Percentiles rank a stretch among this genome's conserved stretches.
Conservation (phyloP, 2,113 vertebrate genomes). For the Tapirus terrestris region DNA sequence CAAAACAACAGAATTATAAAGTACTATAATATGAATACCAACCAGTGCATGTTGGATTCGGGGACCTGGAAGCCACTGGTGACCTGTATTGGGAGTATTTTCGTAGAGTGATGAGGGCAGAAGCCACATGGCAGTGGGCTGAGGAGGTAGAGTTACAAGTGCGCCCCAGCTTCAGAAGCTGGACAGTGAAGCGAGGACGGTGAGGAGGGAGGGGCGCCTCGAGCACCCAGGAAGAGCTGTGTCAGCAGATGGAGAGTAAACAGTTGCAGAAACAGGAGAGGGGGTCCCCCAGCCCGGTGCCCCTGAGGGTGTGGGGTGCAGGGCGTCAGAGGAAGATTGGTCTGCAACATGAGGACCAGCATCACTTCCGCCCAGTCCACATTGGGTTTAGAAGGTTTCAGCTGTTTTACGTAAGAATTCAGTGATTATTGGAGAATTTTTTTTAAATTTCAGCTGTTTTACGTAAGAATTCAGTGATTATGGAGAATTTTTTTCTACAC, state of each 20-base stretch:
- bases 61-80: neutral
- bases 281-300: no score
- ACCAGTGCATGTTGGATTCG: neutral
- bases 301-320: fast-evolving
- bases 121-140: neutral
- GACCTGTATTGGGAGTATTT: neutral
- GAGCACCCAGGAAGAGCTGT: neutral
- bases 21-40: neutral
- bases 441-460: neutral
- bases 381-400: neutral
- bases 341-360: neutral
- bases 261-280: neutral
- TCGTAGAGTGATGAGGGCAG: neutral
- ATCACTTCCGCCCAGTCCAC: neutral
- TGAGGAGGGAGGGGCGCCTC: neutral
- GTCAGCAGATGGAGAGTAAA: neutral
- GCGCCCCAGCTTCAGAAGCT: neutral
- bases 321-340: no score
- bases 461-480: neutral
- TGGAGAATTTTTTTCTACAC: neutral
- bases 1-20: neutral
- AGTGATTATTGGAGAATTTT: neutral
- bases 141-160: neutral
- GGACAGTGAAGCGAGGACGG: neutral
- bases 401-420: neutral